Evolutionary conservation across 1,140 invertebrate genomes (phyloP).

Genomic region (Drosophila serrata): DNA sequence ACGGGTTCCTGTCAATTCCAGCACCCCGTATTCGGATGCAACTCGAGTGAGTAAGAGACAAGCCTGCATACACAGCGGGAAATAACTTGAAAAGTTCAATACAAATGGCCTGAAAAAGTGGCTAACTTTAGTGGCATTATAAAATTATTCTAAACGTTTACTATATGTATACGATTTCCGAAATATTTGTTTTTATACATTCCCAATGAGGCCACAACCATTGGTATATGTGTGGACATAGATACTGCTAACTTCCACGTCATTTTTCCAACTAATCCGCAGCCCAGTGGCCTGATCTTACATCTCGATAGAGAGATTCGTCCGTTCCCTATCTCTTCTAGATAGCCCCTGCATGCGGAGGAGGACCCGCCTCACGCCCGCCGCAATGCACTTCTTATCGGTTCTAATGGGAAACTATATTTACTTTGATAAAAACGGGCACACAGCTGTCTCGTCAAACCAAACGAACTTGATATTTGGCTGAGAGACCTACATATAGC

Average conservation of each 20-base stretch:
- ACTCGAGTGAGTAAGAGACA: constrained; percentile 91
- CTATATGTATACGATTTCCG: neutral
- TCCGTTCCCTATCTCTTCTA: neutral
- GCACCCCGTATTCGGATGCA: constrained; percentile 97
- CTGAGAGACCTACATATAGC: constrained; percentile 33
- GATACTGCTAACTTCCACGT: constrained; percentile 16
- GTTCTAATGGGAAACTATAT: constrained; percentile 7
- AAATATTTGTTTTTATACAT: neutral
- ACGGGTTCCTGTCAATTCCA: constrained; percentile 94
- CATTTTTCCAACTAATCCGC: constrained; percentile 3
- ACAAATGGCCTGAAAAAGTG: neutral
- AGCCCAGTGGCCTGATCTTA: constrained; percentile 16
- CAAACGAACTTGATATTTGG: constrained; percentile 33
- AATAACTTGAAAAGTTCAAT: neutral
- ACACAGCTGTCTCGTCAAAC: constrained; percentile 33
- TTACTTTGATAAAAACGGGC: constrained; percentile 32
- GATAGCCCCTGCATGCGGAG: neutral
- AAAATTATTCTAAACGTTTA: neutral
- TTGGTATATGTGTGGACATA: neutral
- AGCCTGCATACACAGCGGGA: constrained; percentile 15
- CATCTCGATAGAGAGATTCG: constrained; percentile 5
- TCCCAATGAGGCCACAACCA: neutral
- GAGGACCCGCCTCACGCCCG: constrained; percentile 10
- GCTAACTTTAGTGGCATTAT: neutral
- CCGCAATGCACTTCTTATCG: constrained; percentile 41